Conservation (phyloP, 2,113 vertebrate species). For the rabbit (Oryctolagus cuniculus) region DNA sequence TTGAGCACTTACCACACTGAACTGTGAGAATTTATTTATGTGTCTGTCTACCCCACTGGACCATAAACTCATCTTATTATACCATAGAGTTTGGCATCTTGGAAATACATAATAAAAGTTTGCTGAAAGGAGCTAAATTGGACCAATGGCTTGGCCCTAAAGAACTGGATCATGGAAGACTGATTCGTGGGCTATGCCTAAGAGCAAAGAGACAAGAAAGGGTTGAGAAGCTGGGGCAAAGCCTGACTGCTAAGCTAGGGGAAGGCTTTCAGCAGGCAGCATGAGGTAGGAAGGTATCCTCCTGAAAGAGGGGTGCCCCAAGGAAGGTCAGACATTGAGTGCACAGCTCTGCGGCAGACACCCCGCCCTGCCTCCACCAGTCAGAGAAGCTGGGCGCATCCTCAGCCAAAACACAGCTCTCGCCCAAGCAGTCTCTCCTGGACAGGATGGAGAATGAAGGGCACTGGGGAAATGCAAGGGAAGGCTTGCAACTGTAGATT, state of each 20-base stretch:
- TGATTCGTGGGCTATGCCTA: not conserved
- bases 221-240: not conserved
- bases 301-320: not conserved
- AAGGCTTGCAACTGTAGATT: not conserved
- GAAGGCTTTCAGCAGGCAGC: not conserved
- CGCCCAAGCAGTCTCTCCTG: not conserved
- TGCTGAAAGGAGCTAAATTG: not conserved
- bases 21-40: not conserved
- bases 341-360: no score
- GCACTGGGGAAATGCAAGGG: not conserved
- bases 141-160: not conserved
- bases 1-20: not conserved
- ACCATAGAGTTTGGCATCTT: not conserved
- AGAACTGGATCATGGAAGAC: not conserved
- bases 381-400: not conserved
- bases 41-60: not conserved
- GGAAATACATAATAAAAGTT: not conserved
- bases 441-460: not conserved
- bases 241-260: not conserved
- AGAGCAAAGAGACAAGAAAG: not conserved
- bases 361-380: no score
- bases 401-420: not conserved
- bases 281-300: not conserved
- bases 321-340: not conserved
- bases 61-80: not conserved